Evolutionary conservation across 1,140 invertebrate species (phyloP).

Genomic region (Lordiphosa stackelbergi): DNA sequence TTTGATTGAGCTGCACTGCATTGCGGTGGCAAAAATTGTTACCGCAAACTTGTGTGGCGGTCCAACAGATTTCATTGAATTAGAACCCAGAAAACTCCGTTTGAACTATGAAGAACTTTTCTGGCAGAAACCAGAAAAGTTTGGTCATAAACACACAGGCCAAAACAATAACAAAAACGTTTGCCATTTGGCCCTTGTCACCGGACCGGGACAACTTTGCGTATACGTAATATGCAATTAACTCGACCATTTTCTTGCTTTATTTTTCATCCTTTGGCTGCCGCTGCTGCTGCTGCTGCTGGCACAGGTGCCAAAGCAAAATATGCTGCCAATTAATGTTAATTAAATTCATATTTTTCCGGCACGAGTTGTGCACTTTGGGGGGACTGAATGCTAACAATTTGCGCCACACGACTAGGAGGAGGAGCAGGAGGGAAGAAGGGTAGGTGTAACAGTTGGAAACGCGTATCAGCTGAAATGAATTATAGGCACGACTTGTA

Average conservation of each 20-base stretch:
- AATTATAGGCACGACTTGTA: constrained; percentile 16
- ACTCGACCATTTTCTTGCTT: constrained; percentile 49
- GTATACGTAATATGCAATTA: constrained; percentile 68
- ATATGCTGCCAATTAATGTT: constrained; percentile 66
- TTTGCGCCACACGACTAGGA: constrained; percentile 8
- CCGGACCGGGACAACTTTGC: constrained; percentile 21
- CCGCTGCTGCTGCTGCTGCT: constrained; percentile 7
- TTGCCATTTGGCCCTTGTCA: constrained; percentile 20
- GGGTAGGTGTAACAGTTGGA: neutral
- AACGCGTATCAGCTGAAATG: constrained; percentile 3
- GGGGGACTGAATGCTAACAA: neutral
- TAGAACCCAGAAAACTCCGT: constrained; percentile 43
- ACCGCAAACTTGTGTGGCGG: constrained; percentile 44
- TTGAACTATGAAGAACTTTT: constrained; percentile 32
- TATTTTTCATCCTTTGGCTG: constrained; percentile 10
- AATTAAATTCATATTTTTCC: constrained; percentile 72
- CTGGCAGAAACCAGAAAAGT: constrained; percentile 45
- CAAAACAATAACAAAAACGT: constrained; percentile 27
- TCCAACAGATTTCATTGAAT: constrained; percentile 56
- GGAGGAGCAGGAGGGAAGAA: neutral
- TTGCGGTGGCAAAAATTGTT: constrained; percentile 56
- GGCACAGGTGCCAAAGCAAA: constrained; percentile 58
- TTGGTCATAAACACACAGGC: constrained; percentile 58
- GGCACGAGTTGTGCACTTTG: constrained; percentile 28
- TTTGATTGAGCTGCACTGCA: constrained; percentile 68